Base-by-base conservation (phyloP, 2,888 invertebrate species). In the Vanessa cardui region DNA sequence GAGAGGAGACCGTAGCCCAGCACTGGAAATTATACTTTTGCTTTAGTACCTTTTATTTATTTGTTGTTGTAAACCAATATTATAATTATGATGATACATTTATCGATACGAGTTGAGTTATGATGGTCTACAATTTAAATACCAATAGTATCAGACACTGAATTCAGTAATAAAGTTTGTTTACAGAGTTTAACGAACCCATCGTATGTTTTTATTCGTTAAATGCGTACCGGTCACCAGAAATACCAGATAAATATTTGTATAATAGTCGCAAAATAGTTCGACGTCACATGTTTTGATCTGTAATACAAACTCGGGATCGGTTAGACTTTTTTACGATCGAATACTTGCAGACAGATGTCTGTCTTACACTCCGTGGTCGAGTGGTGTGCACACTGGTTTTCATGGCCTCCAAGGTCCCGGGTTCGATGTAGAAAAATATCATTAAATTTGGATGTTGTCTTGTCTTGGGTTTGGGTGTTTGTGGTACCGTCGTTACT, bases 211-310 rank as follows among this genome's bases (percentile, higher is more conserved):
- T 79, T 81, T 73, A 76, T 74, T 77, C 66, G 62, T 69, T 59
- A 76, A 80, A 77, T 78, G 76, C 74, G 73, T 76, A 74, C 72
- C 26, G 77, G 82, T 83, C 82, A 82, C 79, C 80, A 82, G 78
- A 84, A 83, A 84, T 81, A 81, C 81, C 76, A 71, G 77, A 84
- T 86, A 85, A 86, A 88, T 85, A 84, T 87, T 87, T 83, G 80
- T 78, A 69, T 74, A 75, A 77, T 74, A 33, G 45, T 65, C 61
- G 63, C 56, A 70, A 72, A 67, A 62, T 70, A 60, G 45, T 65
- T 58, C 21, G 44, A 16, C 26, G 56, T 26, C 74, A 52, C 31
- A 44, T 33, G 39, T 58, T 49, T 64, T 47, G 39, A 12, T 12
- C 12, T 26, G 26, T 12, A 6, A 52, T 26, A 26, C 26, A 26